Conservation (phyloP, 1,140 invertebrate genomes). For the Phenacoccus solenopsis region DNA sequence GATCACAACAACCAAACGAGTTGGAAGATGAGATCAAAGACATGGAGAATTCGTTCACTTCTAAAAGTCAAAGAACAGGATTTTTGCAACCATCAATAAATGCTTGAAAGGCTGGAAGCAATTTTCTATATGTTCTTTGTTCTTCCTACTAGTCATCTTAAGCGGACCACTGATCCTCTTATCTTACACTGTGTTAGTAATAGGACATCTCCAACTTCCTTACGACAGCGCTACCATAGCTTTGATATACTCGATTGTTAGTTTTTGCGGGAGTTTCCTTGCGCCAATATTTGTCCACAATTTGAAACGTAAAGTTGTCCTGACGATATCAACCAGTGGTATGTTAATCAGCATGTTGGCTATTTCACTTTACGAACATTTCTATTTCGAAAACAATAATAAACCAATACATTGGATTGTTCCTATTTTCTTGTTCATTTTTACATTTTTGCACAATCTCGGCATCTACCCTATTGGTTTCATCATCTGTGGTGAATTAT, state of each 20-base stretch:
- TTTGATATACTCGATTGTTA: neutral
- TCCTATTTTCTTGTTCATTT: neutral
- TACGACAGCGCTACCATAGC: neutral
- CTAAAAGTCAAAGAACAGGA: neutral
- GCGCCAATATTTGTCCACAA: neutral
- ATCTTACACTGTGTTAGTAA: neutral
- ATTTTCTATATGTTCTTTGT: neutral
- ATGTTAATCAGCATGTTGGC: neutral
- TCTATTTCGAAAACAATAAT: neutral
- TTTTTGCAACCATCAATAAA: neutral
- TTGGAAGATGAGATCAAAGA: neutral
- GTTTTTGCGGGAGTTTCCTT: neutral
- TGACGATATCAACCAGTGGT: neutral
- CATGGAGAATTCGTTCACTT: neutral
- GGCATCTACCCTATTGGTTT: neutral
- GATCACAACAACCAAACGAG: neutral
- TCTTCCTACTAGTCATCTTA: neutral
- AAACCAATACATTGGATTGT: neutral
- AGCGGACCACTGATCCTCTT: neutral
- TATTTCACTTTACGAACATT: neutral
- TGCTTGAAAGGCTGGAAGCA: neutral
- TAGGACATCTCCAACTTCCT: neutral
- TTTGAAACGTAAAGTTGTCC: neutral
- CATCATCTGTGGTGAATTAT: neutral
- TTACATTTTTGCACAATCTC: neutral